Base-by-base conservation (phyloP, 1,140 invertebrate species). In the Pseudachorutes palmiensis region DNA sequence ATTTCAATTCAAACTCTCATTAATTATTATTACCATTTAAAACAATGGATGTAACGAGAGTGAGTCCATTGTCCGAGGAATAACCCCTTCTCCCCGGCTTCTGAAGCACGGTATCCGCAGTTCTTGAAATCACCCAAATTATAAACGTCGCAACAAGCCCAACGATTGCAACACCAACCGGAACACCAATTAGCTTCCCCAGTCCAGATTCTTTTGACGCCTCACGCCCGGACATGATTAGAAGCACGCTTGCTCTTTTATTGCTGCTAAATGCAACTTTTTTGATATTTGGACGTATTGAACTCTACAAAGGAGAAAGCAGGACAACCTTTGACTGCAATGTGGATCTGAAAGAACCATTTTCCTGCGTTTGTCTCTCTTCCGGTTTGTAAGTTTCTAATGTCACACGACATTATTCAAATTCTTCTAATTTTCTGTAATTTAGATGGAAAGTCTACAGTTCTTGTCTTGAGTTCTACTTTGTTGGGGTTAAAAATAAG, bases 401-500 rank as follows among this genome's bases (percentile, higher is more conserved):
- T 12, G 19, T 45, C 19, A 45, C 36, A 45, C 9, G 19, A 45
- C 19, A 45, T 19, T 55, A 55, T 14, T 55, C 24, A 5, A 14
- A 55, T 16, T 14, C 24, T 5, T 55, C 5, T 19, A 16, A 16
- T 55, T 14, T 19, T 24, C 14, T 24, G 12, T 55, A 55, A 19
- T 55, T 55, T 55, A 55, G 51, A 26, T 55, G 51, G 51, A 55
- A 55, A 55, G 5, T 55, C 14, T 55, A 55, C 24, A 24, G 12
- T 22, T 55, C 51, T 5, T 55, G 51, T 55, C 12, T 24, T 3
- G 51, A 55, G 51, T 55, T 19, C 51, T 19, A 14, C 12, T 55
- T 19, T 22, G 3, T 55, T 5, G 24, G 51, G 14, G 51, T 55
- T 55, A 55, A 26, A 19, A 55, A 55, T 26, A 55, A 55, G 51